phyloP scores from a whole-genome alignment of 37 sponge, comb jelly and placozoan species.

The Halichondria panicea region DNA sequence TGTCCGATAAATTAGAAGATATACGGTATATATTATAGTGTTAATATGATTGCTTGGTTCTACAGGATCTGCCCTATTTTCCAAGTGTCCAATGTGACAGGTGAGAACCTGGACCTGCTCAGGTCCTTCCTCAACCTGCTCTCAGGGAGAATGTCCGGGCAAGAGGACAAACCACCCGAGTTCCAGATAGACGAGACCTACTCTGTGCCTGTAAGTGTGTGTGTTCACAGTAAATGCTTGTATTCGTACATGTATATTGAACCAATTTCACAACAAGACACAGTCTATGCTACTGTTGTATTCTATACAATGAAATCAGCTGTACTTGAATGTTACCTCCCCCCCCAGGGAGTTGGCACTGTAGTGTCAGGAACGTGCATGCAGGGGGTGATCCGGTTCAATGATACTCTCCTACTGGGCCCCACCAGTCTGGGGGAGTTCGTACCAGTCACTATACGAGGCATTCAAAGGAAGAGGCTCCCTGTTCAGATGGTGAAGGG shows the following conservation, averaged over 20 bases:
- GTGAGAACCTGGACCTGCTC: constrained; percentile 92
- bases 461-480: constrained; percentile 95
- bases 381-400: constrained; percentile 82
- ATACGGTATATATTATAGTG: too few species aligned
- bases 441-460: constrained; percentile 77
- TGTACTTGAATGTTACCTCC: too few species aligned
- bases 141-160: constrained; percentile 72
- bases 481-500: constrained; percentile 92
- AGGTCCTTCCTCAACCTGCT: constrained; percentile 92
- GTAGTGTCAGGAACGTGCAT: constrained; percentile 96
- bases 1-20: too few species aligned
- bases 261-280: neutral
- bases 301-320: neutral
- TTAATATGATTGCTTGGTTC: neutral
- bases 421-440: constrained; percentile 90
- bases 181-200: constrained; percentile 98
- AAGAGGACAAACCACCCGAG: constrained; percentile 86
- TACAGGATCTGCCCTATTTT: constrained; percentile 97
- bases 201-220: constrained; percentile 83
- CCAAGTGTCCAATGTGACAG: constrained; percentile 99
- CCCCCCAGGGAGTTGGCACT: constrained; percentile 87
- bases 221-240: neutral
- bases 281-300: neutral
- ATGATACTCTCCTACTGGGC: constrained; percentile 88
- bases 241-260: neutral